Percentiles rank a stretch among this genome's conserved stretches.
phyloP scores from a whole-genome alignment of 2,888 invertebrate species.

The Drosophila niveifrons region DNA sequence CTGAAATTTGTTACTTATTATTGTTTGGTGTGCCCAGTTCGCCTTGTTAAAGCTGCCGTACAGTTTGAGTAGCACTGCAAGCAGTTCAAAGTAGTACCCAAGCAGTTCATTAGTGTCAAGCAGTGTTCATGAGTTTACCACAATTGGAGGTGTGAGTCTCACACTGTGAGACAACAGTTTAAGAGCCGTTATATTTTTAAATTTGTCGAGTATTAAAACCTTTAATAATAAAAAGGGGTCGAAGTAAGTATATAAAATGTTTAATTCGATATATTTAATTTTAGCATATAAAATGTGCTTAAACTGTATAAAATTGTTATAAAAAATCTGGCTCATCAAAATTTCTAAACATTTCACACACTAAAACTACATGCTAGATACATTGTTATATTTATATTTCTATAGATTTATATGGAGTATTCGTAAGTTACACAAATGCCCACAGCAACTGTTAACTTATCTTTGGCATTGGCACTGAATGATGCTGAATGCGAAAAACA shows the following conservation, averaged over 20 bases:
- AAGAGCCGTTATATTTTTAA: not conserved
- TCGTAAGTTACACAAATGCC: conserved; percentile 29
- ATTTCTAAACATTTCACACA: conserved; percentile 34
- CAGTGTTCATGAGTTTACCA: too few relatives aligned
- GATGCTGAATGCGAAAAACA: conserved; percentile 9
- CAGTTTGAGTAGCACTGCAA: not conserved
- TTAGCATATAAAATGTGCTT: conserved; percentile 29
- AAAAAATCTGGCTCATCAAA: conserved; percentile 34
- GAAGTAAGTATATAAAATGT: conserved; percentile 40
- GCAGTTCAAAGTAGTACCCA: not conserved
- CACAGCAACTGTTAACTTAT: conserved; percentile 43
- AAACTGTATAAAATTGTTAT: conserved; percentile 33
- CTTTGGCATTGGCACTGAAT: conserved; percentile 69
- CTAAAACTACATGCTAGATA: conserved; percentile 23
- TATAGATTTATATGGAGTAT: conserved; percentile 46
- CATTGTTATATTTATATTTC: not conserved
- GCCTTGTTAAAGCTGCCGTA: not conserved
- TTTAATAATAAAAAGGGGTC: not conserved
- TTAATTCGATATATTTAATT: conserved; percentile 50
- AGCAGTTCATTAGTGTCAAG: not conserved
- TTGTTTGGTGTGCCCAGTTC: not conserved
- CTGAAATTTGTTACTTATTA: not conserved
- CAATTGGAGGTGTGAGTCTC: too few relatives aligned
- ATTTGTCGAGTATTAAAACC: not conserved
- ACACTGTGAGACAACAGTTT: too few relatives aligned